Evolutionary conservation across 2,113 vertebrate species (phyloP).

Genomic region (Chroicocephalus ridibundus): DNA sequence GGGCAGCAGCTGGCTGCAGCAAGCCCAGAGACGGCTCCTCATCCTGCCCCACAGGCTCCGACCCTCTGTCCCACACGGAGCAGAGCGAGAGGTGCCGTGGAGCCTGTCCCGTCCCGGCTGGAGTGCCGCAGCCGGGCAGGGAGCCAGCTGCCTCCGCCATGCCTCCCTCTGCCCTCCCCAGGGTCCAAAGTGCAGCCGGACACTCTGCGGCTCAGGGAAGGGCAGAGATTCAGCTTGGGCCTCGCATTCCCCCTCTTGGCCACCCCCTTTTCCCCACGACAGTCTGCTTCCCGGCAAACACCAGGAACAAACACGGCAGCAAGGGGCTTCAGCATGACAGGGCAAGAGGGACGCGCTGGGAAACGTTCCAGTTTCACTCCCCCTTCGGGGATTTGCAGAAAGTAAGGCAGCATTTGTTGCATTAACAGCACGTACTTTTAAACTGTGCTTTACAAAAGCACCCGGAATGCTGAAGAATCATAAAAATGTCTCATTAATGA

Average conservation of each 20-base stretch:
- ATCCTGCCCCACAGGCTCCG: background rate
- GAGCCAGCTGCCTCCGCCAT: rapidly evolving
- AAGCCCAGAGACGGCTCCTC: background rate
- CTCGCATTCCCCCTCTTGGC: rapidly evolving
- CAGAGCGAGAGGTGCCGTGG: rapidly evolving
- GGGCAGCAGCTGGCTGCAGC: background rate
- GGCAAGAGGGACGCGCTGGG: background rate
- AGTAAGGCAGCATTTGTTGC: background rate
- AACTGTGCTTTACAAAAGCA: background rate
- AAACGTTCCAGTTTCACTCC: background rate
- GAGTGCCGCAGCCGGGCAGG: background rate
- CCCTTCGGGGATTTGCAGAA: background rate
- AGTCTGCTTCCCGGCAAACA: background rate
- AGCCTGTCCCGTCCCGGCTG: rapidly evolving
- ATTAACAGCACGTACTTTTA: background rate
- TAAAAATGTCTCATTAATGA: background rate
- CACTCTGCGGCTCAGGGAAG: rapidly evolving
- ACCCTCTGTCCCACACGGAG: background rate
- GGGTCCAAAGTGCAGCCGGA: background rate
- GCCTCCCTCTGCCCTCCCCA: background rate
- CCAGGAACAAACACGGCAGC: rapidly evolving
- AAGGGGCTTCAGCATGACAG: background rate
- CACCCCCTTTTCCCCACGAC: background rate
- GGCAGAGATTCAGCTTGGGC: background rate
- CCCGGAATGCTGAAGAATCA: background rate